Percentiles rank a stretch among this genome's conserved stretches.
Conservation (phyloP, 1,140 invertebrate species). For the Magallana gigas region DNA sequence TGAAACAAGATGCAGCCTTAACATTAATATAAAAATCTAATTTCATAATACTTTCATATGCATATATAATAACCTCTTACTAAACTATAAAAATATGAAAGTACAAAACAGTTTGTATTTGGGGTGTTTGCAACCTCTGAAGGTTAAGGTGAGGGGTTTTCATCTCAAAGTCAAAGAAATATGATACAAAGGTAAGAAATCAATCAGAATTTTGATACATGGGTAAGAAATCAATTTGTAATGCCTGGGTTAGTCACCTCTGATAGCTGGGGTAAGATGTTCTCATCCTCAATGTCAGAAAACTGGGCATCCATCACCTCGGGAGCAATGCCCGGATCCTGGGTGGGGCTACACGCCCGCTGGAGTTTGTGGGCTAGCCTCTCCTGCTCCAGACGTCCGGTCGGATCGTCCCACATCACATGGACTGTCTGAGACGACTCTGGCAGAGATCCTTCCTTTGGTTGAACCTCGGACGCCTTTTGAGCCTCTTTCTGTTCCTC, state of each 20-base stretch:
- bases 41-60: too few relatives aligned
- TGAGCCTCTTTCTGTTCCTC: slow-evolving; percentile 1
- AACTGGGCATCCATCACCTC: slow-evolving; percentile 57
- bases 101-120: too few relatives aligned
- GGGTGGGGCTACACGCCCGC: slow-evolving; percentile 61
- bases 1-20: too few relatives aligned
- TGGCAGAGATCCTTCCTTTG: slow-evolving; percentile 49
- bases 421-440: slow-evolving; percentile 76
- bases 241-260: neutral
- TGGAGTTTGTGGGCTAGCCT: slow-evolving; percentile 68
- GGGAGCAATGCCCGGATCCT: slow-evolving; percentile 45
- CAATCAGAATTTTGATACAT: neutral
- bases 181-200: too few relatives aligned
- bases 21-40: too few relatives aligned
- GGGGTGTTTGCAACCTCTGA: too few relatives aligned
- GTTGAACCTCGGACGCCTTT: slow-evolving; percentile 10
- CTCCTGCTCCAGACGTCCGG: slow-evolving; percentile 70
- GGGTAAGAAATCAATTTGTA: neutral
- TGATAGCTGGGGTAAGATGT: neutral
- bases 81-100: too few relatives aligned
- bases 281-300: slow-evolving; percentile 52
- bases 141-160: too few relatives aligned
- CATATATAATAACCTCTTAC: too few relatives aligned
- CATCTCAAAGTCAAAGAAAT: too few relatives aligned
- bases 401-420: slow-evolving; percentile 80